phyloP scores from a whole-genome alignment of 2,113 vertebrate species.

The Strix aluco region DNA sequence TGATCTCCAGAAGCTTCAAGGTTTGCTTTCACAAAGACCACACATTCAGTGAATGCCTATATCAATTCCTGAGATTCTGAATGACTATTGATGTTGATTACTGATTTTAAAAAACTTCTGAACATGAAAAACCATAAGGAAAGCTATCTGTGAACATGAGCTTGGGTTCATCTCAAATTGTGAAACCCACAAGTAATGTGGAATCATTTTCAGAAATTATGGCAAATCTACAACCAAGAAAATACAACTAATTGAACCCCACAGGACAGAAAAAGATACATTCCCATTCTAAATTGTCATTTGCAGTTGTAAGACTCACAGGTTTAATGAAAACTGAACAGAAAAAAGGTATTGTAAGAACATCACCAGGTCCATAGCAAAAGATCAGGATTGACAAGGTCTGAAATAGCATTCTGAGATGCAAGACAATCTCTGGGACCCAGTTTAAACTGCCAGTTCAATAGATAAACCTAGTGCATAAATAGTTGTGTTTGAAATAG shows the following conservation, averaged over 20 bases:
- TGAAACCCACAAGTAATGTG: neutral
- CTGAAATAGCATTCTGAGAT: neutral
- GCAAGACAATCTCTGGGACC: neutral
- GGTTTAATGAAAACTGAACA: neutral
- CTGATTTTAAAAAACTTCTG: neutral
- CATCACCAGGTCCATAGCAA: neutral
- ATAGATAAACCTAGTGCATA: neutral
- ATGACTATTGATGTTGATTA: neutral
- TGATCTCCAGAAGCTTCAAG: neutral
- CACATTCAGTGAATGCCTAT: rapidly evolving
- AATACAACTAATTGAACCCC: neutral
- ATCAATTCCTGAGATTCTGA: neutral
- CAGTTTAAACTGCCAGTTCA: neutral
- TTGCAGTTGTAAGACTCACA: neutral
- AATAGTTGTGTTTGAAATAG: neutral
- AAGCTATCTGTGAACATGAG: neutral
- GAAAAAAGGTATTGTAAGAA: neutral
- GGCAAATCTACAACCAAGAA: neutral
- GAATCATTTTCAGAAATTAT: neutral
- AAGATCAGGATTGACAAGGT: neutral
- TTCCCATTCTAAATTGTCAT: neutral
- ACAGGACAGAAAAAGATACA: rapidly evolving
- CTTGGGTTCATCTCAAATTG: neutral
- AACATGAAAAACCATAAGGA: neutral
- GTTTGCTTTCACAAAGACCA: neutral